Evolutionary conservation across 2,888 invertebrate species (phyloP).

Genomic region (Exocentrus adspersus): DNA sequence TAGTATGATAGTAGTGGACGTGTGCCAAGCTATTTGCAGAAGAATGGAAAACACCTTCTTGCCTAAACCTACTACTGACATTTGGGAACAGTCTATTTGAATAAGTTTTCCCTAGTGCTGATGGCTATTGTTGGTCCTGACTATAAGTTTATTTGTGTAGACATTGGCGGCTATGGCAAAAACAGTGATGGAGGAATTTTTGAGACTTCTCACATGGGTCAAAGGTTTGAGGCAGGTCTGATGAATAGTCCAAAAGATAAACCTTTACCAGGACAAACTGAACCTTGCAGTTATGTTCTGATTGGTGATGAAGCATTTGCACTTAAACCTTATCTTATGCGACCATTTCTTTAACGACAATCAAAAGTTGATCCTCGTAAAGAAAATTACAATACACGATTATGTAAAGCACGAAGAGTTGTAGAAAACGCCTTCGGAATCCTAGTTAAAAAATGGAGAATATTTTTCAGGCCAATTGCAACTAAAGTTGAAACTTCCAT

Average conservation of each 20-base stretch:
- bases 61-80: slow-evolving; percentile 40
- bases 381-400: slow-evolving; percentile 29
- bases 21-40: slow-evolving; percentile 49
- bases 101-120: slow-evolving; percentile 46
- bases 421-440: background rate
- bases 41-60: slow-evolving; percentile 38
- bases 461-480: background rate
- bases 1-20: slow-evolving; percentile 56
- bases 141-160: slow-evolving; percentile 47
- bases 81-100: slow-evolving; percentile 48
- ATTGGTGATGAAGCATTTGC: slow-evolving; percentile 4
- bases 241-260: slow-evolving; percentile 29
- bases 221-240: slow-evolving; percentile 47
- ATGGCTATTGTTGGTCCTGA: slow-evolving; percentile 47
- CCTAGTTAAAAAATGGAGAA: background rate
- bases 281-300: background rate
- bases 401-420: slow-evolving; percentile 27
- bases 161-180: slow-evolving; percentile 47
- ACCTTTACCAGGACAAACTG: background rate
- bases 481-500: background rate
- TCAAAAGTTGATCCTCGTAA: slow-evolving; percentile 21
- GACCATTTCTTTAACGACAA: slow-evolving; percentile 29
- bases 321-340: slow-evolving; percentile 36
- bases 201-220: slow-evolving; percentile 33
- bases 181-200: slow-evolving; percentile 43